phyloP scores from a whole-genome alignment of 1,140 invertebrate genomes.

The Anadara kagoshimensis region DNA sequence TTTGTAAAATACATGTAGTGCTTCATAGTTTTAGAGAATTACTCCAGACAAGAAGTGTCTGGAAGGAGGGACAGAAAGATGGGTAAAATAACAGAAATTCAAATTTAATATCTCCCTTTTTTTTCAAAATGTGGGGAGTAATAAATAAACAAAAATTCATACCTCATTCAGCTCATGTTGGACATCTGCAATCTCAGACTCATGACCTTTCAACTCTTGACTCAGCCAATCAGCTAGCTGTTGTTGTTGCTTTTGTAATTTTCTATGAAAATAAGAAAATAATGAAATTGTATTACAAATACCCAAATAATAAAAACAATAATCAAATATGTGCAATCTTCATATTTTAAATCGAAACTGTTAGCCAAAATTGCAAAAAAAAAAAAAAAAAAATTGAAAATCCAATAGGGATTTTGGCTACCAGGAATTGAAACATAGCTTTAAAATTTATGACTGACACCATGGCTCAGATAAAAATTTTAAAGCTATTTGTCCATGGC shows the following conservation, averaged over 20 bases:
- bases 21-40: too few species aligned
- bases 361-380: neutral
- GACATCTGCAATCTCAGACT: conserved; percentile 33
- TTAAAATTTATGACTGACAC: neutral
- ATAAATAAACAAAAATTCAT: neutral
- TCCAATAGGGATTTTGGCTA: neutral
- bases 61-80: too few species aligned
- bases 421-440: neutral
- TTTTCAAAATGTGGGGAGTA: too few species aligned
- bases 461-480: neutral
- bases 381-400: conserved; percentile 5
- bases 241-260: conserved; percentile 39
- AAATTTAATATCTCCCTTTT: too few species aligned
- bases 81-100: too few species aligned
- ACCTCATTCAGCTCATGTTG: conserved; percentile 41
- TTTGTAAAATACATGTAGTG: too few species aligned
- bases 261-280: conserved; percentile 32
- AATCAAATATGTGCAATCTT: conserved; percentile 12
- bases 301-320: neutral
- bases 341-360: neutral
- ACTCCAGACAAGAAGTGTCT: too few species aligned
- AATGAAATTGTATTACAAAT: neutral
- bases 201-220: conserved; percentile 16
- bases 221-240: conserved; percentile 41
- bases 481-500: neutral